Evolutionary conservation across 2,888 invertebrate genomes (phyloP).

Genomic region (Thecophora atra): DNA sequence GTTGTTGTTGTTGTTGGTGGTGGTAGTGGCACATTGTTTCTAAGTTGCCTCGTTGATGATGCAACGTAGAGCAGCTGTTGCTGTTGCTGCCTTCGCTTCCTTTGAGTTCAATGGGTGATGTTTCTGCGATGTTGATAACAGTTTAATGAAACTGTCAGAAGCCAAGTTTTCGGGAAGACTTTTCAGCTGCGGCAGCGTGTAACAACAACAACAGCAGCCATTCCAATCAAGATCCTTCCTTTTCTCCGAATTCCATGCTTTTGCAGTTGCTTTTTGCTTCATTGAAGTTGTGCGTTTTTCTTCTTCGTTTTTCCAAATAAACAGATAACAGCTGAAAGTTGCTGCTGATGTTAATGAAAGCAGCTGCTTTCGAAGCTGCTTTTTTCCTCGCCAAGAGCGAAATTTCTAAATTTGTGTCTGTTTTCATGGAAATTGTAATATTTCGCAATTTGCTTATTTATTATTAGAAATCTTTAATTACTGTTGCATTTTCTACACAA

Average conservation of each 20-base stretch:
- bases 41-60: neutral
- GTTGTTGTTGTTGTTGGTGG: neutral
- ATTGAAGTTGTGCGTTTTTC: too few species aligned
- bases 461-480: too few species aligned
- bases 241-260: neutral
- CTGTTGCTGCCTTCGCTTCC: neutral
- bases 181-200: conserved; percentile 6
- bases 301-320: too few species aligned
- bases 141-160: conserved; percentile 26
- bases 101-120: neutral
- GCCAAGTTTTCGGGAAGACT: neutral
- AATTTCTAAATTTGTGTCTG: too few species aligned
- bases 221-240: neutral
- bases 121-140: conserved; percentile 12
- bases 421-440: too few species aligned
- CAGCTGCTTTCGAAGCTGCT: too few species aligned
- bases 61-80: conserved; percentile 8
- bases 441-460: too few species aligned
- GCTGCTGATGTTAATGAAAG: too few species aligned
- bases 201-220: conserved; percentile 2
- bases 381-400: too few species aligned
- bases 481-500: too few species aligned
- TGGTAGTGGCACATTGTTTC: neutral
- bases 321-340: too few species aligned
- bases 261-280: neutral